Evolutionary conservation across 92 coral and sea anemone species (phyloP), one percentile per base, ranked within the genome.

Genomic region (Galaxea fascicularis): DNA sequence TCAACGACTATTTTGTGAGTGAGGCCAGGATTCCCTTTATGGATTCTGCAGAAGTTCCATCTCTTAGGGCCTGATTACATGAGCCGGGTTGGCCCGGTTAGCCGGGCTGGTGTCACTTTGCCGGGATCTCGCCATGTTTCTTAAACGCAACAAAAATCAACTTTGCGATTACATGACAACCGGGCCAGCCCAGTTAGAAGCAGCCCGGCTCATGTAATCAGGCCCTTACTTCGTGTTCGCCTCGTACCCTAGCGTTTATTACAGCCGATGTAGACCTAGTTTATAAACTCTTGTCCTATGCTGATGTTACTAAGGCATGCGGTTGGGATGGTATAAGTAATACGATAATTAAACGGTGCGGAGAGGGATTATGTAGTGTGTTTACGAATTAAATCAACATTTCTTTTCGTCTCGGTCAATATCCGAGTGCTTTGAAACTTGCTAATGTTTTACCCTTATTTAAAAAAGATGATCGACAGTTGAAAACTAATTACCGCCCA

Each of bases 1-100:
- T 80, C 35, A 80, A 80, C 47, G 85, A 80, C 18, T 68, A 64
- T 24, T 80, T 80, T 68, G 79, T 80, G 44, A 67, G 85, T 25
- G 58, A 66, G 11, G 76, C 79, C 46, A 49, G 20, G 17, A 21
- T 79, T n/a, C 79, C 79, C 28, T n/a, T n/a, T 39, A 22, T 22
- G 57, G 77, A 46, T 12, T 74, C 59, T 28, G 76, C 76, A 12
- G 85, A 35, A 63, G 28, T 79, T 63, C 85, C 85, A 4, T n/a
- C n/a, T n/a, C n/a, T n/a, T n/a, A n/a, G n/a, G n/a, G n/a, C n/a
- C n/a, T n/a, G n/a, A n/a, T n/a, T n/a, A n/a, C n/a, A n/a, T n/a
- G n/a, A n/a, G n/a, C n/a, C n/a, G n/a, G n/a, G n/a, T n/a, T n/a
- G n/a, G n/a, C n/a, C n/a, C n/a, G n/a, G n/a, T n/a, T n/a, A n/a